phyloP scores from a whole-genome alignment of 1,140 invertebrate species.

The Diorhabda carinulata region DNA sequence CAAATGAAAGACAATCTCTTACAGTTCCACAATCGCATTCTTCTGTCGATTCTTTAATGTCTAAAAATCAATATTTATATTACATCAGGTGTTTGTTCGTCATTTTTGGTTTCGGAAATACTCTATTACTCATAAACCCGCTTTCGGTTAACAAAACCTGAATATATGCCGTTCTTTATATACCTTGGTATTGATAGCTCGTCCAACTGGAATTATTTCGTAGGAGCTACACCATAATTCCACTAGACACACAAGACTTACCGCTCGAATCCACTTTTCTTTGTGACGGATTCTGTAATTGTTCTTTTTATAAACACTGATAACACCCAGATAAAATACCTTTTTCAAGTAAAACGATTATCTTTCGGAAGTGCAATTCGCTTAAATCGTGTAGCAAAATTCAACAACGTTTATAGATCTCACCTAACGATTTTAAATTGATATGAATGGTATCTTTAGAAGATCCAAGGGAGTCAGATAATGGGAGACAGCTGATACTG shows the following conservation, averaged over 20 bases:
- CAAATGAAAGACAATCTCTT: slow-evolving; percentile 25
- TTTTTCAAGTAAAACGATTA: too few relatives aligned
- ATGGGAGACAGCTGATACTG: too few relatives aligned
- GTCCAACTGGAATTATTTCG: not conserved
- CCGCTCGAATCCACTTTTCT: too few relatives aligned
- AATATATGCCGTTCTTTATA: not conserved
- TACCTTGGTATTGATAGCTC: too few relatives aligned
- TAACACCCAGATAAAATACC: too few relatives aligned
- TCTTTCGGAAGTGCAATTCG: too few relatives aligned
- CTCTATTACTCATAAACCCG: not conserved
- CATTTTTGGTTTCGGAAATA: not conserved
- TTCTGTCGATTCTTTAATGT: slow-evolving; percentile 30
- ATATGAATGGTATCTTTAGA: too few relatives aligned
- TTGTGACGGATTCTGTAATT: not conserved
- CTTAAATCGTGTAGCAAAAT: too few relatives aligned
- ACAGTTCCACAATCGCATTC: slow-evolving; percentile 36
- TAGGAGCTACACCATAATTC: not conserved
- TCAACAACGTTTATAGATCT: too few relatives aligned
- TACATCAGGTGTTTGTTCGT: not conserved
- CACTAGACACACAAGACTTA: not conserved
- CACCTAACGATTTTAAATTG: too few relatives aligned
- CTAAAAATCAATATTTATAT: slow-evolving; percentile 18
- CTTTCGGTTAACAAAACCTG: not conserved
- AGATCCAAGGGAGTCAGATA: too few relatives aligned
- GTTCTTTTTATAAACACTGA: not conserved